Base-by-base conservation (phyloP, 2,797 vertebrate genomes). In the Gymnopithys bicolor region DNA sequence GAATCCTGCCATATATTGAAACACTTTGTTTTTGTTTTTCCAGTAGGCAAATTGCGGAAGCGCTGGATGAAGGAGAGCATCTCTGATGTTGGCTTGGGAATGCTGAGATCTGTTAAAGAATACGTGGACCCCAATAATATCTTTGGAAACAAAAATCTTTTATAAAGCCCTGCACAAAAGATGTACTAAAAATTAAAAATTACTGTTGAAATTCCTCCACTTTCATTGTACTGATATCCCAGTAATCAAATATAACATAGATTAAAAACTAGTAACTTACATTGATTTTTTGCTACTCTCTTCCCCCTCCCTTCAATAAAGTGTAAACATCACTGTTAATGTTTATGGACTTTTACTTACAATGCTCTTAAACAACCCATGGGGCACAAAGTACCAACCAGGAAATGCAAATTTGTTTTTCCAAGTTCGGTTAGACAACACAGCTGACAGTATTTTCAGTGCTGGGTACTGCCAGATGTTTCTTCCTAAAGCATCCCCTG, bases 41-140 rank as follows among this genome's bases (percentile, higher is more conserved):
- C 94, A 99, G 99, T 99, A 98, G 99, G 99, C 97, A 99, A 99
- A 98, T 98, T 99, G 98, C 98, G 99, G 96, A 99, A 99, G 98
- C 98, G 98, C 93, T 99, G 99, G 99, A 98, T 99, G 98, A 98
- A 98, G 96, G 99, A 99, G 92, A 98, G 98, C 74, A 96, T 99
- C 97, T 99, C 99, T 84, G 97, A 97, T n/a, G 99, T 99, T 89
- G 99, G 99, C 94, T 86, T 99, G 87, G 99, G 99, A 93, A 99
- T 99, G 98, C 98, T 99, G 92, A 98, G 98, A 97, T 99, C 99
- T 49, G 98, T 99, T 96, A 99, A 99, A 97, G 98, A 99, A 92
- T 99, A 98, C 32, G 98, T 99, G 97, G 99, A 99, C 97, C 99
- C 99, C 86, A 97, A 98, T 79, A 99, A 99, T 97, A 99, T 99